phyloP scores from a whole-genome alignment of 2,888 invertebrate genomes.

The Empis livida region DNA sequence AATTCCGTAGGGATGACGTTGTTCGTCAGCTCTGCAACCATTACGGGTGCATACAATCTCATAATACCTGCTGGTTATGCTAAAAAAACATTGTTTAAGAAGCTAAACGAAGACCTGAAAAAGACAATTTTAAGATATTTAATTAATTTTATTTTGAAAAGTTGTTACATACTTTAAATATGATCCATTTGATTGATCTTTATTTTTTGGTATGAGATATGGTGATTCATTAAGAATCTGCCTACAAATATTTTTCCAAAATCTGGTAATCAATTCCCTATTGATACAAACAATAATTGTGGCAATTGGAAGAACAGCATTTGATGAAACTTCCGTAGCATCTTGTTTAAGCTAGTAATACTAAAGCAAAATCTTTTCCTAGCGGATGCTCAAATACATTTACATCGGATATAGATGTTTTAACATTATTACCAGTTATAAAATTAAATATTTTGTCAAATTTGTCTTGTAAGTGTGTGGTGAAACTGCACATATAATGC shows the following conservation, averaged over 20 bases:
- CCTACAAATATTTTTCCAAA: slow-evolving; percentile 68
- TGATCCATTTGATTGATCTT: slow-evolving; percentile 32
- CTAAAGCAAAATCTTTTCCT: slow-evolving; percentile 52
- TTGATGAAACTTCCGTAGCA: slow-evolving; percentile 69
- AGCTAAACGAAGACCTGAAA: slow-evolving; percentile 47
- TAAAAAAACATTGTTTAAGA: slow-evolving; percentile 73
- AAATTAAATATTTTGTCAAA: slow-evolving; percentile 59
- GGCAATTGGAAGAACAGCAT: slow-evolving; percentile 75
- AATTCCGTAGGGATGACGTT: slow-evolving; percentile 55
- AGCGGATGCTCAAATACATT: slow-evolving; percentile 57
- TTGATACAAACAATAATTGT: slow-evolving; percentile 60
- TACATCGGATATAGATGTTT: slow-evolving; percentile 46
- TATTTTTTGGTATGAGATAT: slow-evolving; percentile 54
- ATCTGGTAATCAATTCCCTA: slow-evolving; percentile 70
- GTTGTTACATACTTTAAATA: slow-evolving; percentile 28
- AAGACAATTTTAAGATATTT: not conserved
- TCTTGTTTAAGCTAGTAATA: slow-evolving; percentile 67
- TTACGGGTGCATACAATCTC: slow-evolving; percentile 65
- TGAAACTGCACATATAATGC: slow-evolving; percentile 63
- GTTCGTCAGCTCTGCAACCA: slow-evolving; percentile 47
- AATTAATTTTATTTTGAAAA: too few species aligned
- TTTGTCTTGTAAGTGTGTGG: slow-evolving; percentile 59
- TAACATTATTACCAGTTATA: slow-evolving; percentile 54
- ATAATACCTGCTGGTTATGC: slow-evolving; percentile 72
- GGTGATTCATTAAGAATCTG: slow-evolving; percentile 70